phyloP scores from a whole-genome alignment of 1,140 invertebrate species.

The Macrosteles quadrilineatus region DNA sequence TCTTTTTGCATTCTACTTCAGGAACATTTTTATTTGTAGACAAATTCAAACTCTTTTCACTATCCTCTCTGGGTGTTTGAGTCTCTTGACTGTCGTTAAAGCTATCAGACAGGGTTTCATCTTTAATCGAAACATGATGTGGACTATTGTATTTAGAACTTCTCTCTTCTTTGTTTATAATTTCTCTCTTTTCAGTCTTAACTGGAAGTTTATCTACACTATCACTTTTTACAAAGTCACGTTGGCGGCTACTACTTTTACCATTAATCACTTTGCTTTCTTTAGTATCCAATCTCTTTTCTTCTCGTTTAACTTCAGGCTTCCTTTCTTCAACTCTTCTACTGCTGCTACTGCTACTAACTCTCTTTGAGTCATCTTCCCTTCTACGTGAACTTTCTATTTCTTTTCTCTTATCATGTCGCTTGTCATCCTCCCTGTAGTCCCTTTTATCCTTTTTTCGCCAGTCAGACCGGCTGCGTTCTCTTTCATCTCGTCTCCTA shows the following conservation, averaged over 20 bases:
- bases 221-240: not conserved
- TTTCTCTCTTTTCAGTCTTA: slow-evolving; percentile 1
- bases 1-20: slow-evolving; percentile 28
- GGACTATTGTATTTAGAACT: slow-evolving; percentile 4
- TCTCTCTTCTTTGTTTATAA: not conserved
- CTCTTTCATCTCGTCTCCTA: slow-evolving; percentile 4
- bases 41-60: not conserved
- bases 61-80: too few relatives aligned
- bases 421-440: slow-evolving; percentile 8
- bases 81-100: not conserved
- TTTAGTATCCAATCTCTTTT: slow-evolving; percentile 1
- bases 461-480: not conserved
- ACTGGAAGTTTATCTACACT: not conserved
- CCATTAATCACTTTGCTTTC: not conserved
- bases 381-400: slow-evolving; percentile 13
- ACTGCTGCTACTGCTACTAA: slow-evolving; percentile 32
- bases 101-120: not conserved
- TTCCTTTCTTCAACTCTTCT: slow-evolving; percentile 31
- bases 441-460: slow-evolving; percentile 22
- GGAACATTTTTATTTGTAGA: not conserved
- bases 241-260: not conserved
- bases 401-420: slow-evolving; percentile 23
- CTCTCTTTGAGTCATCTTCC: slow-evolving; percentile 10
- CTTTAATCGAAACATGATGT: not conserved
- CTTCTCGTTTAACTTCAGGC: not conserved